Base-by-base conservation (phyloP, 2,797 vertebrate genomes). In the Clamator glandarius region DNA sequence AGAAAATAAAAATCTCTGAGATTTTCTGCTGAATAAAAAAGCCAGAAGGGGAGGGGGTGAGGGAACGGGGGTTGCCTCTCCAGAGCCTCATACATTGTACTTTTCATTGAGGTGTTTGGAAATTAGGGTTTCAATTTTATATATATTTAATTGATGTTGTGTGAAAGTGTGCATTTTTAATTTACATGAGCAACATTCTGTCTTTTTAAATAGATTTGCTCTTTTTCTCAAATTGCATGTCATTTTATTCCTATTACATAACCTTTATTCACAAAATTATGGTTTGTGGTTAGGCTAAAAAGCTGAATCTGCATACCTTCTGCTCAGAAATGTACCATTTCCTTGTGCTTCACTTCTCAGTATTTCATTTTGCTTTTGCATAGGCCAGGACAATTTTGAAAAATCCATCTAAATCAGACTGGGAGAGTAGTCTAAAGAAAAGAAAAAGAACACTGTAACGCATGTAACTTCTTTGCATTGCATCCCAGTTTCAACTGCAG, bases 241-340 rank as follows among this genome's bases (percentile, higher is more conserved):
- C 28, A 46, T 52, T 90, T 77, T 50, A 52, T 84, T 87, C 70
- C 48, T 23, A 3, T 93, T 73, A 35, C 11, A 31, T 58, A 85
- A 74, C 36, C 12, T 89, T 77, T 61, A 5, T 69, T 77, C 39
- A 82, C 36, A 51, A 79, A 83, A 77, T 61, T 61, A 41, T 59
- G 31, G 79, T 82, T 79, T 92, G 68, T 81, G 54, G 51, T 62
- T 39, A 58, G 62, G 46, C 61, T 51, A 55, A 89, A 82, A 82
- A 70, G 89, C 75, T 94, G 90, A 92, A 72, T 91, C 66, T 75
- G 51, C 72, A 80, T 70, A 64, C 10, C 20, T 64, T 94, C n/a
- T 77, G 61, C 63, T 90, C 41, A 54, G 68, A 88, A 75, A 79
- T 42, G 9, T 35, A 36, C 29, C 16, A 13, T 87, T 87, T 91